Evolutionary conservation across 2,888 invertebrate species (phyloP), one percentile per base, ranked within the genome.

Genomic region (Diarsia mendica): DNA sequence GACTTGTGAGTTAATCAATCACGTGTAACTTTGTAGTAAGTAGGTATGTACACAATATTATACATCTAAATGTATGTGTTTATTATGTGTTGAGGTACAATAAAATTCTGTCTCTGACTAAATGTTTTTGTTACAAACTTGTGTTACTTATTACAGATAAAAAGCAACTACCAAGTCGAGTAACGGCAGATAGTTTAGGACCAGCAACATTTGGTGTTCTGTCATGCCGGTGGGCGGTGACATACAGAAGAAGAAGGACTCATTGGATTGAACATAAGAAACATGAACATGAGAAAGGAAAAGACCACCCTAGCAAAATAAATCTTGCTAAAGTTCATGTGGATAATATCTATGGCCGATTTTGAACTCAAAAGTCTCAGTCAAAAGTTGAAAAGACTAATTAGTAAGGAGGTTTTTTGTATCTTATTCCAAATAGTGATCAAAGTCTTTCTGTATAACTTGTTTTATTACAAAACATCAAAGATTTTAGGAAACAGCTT

Each of bases 21-120:
- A 53, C 80, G 23, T 70, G 71, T 64, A 49, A 13, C 18, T 48
- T 58, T 65, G 48, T 33, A 15, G 23, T 28, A 49, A 1, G 8
- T 67, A 58, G 3, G 1, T 55, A 53, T 8, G n/a, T 6, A 53
- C 13, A 13, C 11, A 55, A 55, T 23, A n/a, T 33, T 10, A 39
- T 23, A 39, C 53, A 67, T 11, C 28, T 55, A 55, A 23, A 23
- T 23, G 13, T 23, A 13, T 13, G 13, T 11, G 11, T 23, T 5
- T 1, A 23, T 55, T 5, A n/a, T n/a, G n/a, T n/a, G n/a, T n/a
- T 23, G 55, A 51, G 3, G 55, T 53, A 23, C 53, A 55, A 55
- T 11, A n/a, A n/a, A n/a, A n/a, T n/a, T n/a, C n/a, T n/a, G n/a
- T n/a, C n/a, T 23, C n/a, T 0, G 11, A 55, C 23, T n/a, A 51